Conservation (phyloP, 2,888 invertebrate genomes). For the Girardia tigrina region DNA sequence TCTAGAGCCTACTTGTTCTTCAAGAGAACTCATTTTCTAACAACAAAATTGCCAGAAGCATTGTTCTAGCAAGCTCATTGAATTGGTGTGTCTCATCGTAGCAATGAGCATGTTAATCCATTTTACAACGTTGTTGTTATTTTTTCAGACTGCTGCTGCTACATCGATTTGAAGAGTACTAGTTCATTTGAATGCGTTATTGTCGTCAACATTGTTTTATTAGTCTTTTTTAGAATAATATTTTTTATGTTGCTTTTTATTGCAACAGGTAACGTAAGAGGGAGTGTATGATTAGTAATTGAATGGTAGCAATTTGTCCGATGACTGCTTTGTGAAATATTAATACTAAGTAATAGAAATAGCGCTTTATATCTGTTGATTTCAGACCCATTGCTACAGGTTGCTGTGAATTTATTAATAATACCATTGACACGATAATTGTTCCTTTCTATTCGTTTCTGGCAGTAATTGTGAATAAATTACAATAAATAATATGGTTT, state of each 20-base stretch:
- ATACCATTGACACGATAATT: not conserved
- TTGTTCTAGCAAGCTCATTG: not conserved
- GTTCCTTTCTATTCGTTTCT: no score
- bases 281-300: not conserved
- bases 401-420: not conserved
- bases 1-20: slow-evolving; percentile 15
- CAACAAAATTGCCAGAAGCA: slow-evolving; percentile 4
- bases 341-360: not conserved
- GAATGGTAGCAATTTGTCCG: slow-evolving; percentile 20
- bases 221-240: slow-evolving; percentile 21
- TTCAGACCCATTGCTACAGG: not conserved
- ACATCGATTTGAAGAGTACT: slow-evolving; percentile 16
- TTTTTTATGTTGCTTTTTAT: slow-evolving; percentile 20
- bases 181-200: not conserved
- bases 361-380: not conserved
- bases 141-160: not conserved
- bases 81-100: not conserved
- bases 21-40: slow-evolving; percentile 10
- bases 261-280: slow-evolving; percentile 1
- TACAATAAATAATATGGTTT: no score
- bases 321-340: slow-evolving; percentile 9
- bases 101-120: not conserved
- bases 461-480: no score
- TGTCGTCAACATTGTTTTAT: slow-evolving; percentile 14
- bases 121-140: slow-evolving; percentile 5